Conservation (phyloP, 1,140 invertebrate species). For the Heliothis virescens region DNA sequence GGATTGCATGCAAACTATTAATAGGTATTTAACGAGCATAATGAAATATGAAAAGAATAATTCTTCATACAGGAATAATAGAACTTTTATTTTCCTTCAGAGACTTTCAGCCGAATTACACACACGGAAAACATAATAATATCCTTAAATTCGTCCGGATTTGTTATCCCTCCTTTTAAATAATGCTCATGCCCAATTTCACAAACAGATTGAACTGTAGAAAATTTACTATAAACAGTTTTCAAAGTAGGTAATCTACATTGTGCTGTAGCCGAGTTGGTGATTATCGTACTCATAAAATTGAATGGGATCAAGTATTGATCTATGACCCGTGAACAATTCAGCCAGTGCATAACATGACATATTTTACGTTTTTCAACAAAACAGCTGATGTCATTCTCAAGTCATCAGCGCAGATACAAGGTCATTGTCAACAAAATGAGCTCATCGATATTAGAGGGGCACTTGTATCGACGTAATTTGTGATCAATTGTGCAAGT, state of each 20-base stretch:
- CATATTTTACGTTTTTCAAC: constrained; percentile 62
- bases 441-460: constrained; percentile 75
- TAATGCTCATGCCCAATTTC: too few relatives aligned
- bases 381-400: constrained; percentile 77
- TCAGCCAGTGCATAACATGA: constrained; percentile 56
- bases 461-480: constrained; percentile 64
- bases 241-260: background rate
- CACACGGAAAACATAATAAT: background rate
- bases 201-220: too few relatives aligned
- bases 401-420: constrained; percentile 69
- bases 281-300: background rate
- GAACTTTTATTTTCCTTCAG: background rate
- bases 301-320: background rate
- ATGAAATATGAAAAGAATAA: constrained; percentile 7
- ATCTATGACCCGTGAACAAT: constrained; percentile 24
- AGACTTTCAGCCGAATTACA: background rate
- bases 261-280: background rate
- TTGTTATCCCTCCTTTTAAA: too few relatives aligned
- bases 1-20: constrained; percentile 27
- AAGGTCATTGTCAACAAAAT: constrained; percentile 80
- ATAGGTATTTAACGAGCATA: background rate
- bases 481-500: constrained; percentile 58
- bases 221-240: too few relatives aligned
- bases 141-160: too few relatives aligned
- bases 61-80: background rate